Conservation (phyloP, 1,140 invertebrate genomes). For the Daktulosphaira vitifoliae region DNA sequence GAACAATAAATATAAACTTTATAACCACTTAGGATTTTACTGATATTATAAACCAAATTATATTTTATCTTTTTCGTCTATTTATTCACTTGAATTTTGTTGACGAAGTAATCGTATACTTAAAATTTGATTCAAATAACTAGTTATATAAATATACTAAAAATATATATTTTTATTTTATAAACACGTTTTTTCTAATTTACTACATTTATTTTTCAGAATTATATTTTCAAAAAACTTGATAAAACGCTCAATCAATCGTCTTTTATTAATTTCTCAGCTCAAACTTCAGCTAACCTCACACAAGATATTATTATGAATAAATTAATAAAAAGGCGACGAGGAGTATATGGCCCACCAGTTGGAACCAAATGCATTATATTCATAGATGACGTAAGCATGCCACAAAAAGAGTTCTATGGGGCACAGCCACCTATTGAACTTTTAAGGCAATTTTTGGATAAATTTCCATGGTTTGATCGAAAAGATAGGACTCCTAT, state of each 20-base stretch:
- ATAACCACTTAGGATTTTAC: not conserved
- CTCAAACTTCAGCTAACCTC: slow-evolving; percentile 85
- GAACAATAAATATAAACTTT: not conserved
- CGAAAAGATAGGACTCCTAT: slow-evolving; percentile 75
- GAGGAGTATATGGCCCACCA: slow-evolving; percentile 85
- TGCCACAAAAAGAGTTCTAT: slow-evolving; percentile 78
- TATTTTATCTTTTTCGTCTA: no score
- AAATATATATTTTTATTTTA: not conserved
- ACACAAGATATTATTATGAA: slow-evolving; percentile 94
- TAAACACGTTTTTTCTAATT: not conserved
- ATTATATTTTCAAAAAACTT: slow-evolving; percentile 75
- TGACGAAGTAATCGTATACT: no score
- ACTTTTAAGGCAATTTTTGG: slow-evolving; percentile 78
- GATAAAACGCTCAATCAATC: slow-evolving; percentile 74
- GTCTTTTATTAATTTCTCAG: slow-evolving; percentile 83
- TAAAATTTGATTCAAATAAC: no score
- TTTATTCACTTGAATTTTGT: no score
- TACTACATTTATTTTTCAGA: no score
- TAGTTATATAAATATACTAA: not conserved
- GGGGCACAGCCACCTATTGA: slow-evolving; percentile 90
- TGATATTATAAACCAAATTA: no score
- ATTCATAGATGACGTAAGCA: slow-evolving; percentile 91
- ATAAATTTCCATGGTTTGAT: slow-evolving; percentile 88
- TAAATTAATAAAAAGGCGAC: slow-evolving; percentile 84
- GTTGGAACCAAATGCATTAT: slow-evolving; percentile 80